Percentiles rank a stretch among this genome's conserved stretches.
phyloP scores from a whole-genome alignment of 2,113 vertebrate genomes.

The Chloroceryle aenea region DNA sequence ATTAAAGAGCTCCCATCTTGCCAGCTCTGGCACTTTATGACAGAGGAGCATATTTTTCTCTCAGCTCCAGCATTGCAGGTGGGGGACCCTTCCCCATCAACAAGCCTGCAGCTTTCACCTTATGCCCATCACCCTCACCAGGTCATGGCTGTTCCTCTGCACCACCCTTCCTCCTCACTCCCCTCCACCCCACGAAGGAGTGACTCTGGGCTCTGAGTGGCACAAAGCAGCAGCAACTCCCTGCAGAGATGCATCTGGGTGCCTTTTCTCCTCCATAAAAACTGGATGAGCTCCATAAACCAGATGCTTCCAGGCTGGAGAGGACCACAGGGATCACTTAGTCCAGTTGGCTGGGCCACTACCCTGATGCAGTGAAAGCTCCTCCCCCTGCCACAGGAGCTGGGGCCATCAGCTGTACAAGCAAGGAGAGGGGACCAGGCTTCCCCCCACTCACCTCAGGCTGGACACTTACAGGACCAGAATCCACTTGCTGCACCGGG shows the following conservation, averaged over 20 bases:
- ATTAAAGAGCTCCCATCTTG: not conserved
- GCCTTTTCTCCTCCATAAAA: not conserved
- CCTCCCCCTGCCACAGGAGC: not conserved
- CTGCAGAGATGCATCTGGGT: not conserved
- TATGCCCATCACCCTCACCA: not conserved
- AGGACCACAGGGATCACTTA: not conserved
- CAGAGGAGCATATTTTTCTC: not conserved
- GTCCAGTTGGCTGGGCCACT: not conserved
- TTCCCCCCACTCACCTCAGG: fast-evolving
- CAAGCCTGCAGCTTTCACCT: not conserved
- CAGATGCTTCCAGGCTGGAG: not conserved
- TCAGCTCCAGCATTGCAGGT: not conserved
- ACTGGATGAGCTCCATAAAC: not conserved
- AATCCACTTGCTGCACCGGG: not conserved
- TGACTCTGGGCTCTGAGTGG: not conserved
- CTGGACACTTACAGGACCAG: not conserved
- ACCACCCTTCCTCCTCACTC: fast-evolving
- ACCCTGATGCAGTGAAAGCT: not conserved
- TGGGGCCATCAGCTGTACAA: fast-evolving
- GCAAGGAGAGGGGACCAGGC: not conserved
- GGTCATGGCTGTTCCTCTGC: not conserved
- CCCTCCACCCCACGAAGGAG: not conserved
- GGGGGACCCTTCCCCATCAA: not conserved
- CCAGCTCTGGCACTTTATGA: conserved; percentile 5
- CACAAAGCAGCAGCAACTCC: not conserved